A percentile compares a stretch with the other conserved stretches of the same genome.
Conservation (phyloP, 1,140 invertebrate genomes). For the Drosophila santomea region DNA sequence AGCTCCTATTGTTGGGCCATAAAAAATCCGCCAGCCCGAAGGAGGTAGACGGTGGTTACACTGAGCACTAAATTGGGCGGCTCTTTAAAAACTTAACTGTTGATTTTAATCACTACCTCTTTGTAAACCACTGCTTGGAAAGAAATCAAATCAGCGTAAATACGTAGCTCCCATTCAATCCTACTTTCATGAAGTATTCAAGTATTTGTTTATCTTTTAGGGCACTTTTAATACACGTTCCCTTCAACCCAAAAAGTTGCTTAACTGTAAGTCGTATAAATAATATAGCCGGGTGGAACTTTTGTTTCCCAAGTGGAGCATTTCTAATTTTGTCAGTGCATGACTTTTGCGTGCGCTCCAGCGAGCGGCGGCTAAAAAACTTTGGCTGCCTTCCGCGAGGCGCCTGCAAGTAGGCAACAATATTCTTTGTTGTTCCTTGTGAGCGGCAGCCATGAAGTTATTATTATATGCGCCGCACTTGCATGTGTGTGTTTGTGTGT, state of each 20-base stretch:
- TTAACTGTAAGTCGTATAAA: too few relatives aligned
- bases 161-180: too few relatives aligned
- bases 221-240: too few relatives aligned
- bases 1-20: slow-evolving; percentile 73
- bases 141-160: too few relatives aligned
- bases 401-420: slow-evolving; percentile 74
- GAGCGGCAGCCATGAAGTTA: slow-evolving; percentile 59
- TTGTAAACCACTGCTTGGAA: too few relatives aligned
- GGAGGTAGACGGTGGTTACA: slow-evolving; percentile 16
- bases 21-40: slow-evolving; percentile 60
- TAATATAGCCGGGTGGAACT: too few relatives aligned
- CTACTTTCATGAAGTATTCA: too few relatives aligned
- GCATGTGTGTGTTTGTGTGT: slow-evolving; percentile 26
- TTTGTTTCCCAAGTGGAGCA: too few relatives aligned
- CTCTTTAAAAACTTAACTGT: too few relatives aligned
- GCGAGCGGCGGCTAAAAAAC: slow-evolving; percentile 44
- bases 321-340: slow-evolving; percentile 11
- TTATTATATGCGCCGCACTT: slow-evolving; percentile 67
- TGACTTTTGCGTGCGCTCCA: slow-evolving; percentile 45
- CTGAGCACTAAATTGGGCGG: not conserved
- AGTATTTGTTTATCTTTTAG: too few relatives aligned
- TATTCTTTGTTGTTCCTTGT: slow-evolving; percentile 71
- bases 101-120: too few relatives aligned
- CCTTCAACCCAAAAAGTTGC: too few relatives aligned
- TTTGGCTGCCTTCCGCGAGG: slow-evolving; percentile 58